A percentile compares a stretch with the other conserved stretches of the same genome.
phyloP scores from a whole-genome alignment of 2,888 invertebrate species.

The Metopia argyrocephala region DNA sequence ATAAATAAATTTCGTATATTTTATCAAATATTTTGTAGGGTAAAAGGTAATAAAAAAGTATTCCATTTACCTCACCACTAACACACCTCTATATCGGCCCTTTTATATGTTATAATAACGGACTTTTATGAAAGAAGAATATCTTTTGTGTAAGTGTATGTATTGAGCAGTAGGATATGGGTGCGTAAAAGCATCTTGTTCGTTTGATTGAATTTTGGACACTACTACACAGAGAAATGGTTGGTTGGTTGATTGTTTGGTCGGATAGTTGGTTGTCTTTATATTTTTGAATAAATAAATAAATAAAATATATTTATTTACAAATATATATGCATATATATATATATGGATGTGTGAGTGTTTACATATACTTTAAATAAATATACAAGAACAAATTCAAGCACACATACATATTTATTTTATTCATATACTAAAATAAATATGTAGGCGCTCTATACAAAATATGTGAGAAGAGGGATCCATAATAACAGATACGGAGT shows the following conservation, averaged over 20 bases:
- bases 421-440: slow-evolving; percentile 4
- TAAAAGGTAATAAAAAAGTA: no score
- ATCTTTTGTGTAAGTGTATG: no score
- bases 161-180: no score
- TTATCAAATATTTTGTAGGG: no score
- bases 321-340: background rate
- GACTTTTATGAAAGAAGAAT: no score
- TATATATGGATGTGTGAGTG: slow-evolving; percentile 9
- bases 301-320: slow-evolving; percentile 1
- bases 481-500: slow-evolving; percentile 42
- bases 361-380: background rate
- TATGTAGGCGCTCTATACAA: slow-evolving; percentile 15
- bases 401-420: background rate
- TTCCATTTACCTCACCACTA: no score
- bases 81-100: no score
- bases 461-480: background rate
- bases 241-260: background rate
- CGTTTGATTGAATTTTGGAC: no score
- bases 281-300: slow-evolving; percentile 47
- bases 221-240: no score
- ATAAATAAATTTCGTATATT: no score
- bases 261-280: slow-evolving; percentile 21
- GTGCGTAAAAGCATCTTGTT: no score
- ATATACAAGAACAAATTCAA: background rate
- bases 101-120: no score